Conservation (phyloP, 2,113 vertebrate genomes). For the Embiotoca jacksoni region DNA sequence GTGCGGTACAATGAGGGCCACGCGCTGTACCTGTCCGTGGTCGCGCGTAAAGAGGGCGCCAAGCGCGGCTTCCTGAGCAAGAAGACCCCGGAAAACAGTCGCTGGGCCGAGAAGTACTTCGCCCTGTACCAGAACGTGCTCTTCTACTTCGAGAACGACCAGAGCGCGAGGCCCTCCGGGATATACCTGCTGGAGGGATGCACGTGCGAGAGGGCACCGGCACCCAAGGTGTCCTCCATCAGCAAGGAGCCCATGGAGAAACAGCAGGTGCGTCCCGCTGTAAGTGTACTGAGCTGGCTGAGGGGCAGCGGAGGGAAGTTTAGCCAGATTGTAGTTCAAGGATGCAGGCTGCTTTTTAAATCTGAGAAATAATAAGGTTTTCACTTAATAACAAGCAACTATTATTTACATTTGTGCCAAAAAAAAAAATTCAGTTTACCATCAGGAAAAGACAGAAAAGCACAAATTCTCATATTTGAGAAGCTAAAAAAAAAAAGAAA, state of each 20-base stretch:
- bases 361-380: too few relatives aligned
- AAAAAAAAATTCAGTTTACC: neutral
- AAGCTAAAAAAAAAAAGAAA: too few relatives aligned
- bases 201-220: conserved; percentile 90
- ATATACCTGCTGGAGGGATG: conserved; percentile 96
- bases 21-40: conserved; percentile 89
- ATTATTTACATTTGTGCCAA: neutral
- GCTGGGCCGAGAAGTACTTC: conserved; percentile 96
- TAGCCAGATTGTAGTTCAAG: neutral
- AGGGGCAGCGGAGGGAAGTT: neutral
- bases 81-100: conserved; percentile 92
- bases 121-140: conserved; percentile 95
- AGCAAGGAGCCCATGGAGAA: conserved; percentile 90
- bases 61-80: conserved; percentile 93
- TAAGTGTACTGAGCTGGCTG: too few relatives aligned
- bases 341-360: too few relatives aligned
- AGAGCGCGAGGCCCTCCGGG: conserved; percentile 91
- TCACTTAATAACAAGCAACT: too few relatives aligned
- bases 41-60: conserved; percentile 93
- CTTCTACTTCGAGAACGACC: conserved; percentile 96
- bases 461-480: too few relatives aligned
- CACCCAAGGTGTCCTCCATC: conserved; percentile 83
- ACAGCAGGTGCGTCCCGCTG: conserved; percentile 84
- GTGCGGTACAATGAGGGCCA: conserved; percentile 97
- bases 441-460: neutral